These are phyloP conservation scores for Daubentonia madagascariensis DNA, from an alignment of 2,113 vertebrate species.

Conservation along the genomic window DNA sequence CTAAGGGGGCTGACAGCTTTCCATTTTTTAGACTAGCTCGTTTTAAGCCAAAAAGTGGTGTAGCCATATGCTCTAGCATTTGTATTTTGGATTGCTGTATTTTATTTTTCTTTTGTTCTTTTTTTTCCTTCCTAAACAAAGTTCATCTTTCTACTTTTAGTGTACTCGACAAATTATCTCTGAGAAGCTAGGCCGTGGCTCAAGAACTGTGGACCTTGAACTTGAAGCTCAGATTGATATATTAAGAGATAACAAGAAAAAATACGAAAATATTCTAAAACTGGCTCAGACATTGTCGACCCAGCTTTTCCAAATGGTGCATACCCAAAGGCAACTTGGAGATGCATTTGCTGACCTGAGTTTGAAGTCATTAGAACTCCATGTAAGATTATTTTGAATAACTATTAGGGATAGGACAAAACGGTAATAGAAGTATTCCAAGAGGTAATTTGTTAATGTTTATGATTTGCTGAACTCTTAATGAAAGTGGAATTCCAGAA, in stretches of 20 bases:
- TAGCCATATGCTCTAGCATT: not conserved
- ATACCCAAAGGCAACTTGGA: constrained; percentile 96
- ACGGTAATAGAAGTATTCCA: not conserved
- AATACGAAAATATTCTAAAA: constrained; percentile 94
- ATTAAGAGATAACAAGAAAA: constrained; percentile 96
- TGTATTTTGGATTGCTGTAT: not conserved
- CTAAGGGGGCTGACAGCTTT: constrained; percentile 64
- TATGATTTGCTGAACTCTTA: constrained; percentile 23
- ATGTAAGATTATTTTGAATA: constrained; percentile 87
- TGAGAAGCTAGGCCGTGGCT: constrained; percentile 97
- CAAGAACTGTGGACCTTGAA: constrained; percentile 97
- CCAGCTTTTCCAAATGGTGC: constrained; percentile 95
- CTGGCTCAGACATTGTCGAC: constrained; percentile 92
- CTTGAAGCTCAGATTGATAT: constrained; percentile 97
- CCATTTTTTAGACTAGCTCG: constrained; percentile 72
- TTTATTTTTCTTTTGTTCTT: not conserved
- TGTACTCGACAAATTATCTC: constrained; percentile 98
- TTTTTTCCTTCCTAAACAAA: constrained; percentile 48
- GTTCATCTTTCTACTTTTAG: constrained; percentile 79
- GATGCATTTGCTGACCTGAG: constrained; percentile 98
- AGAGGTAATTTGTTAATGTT: not conserved
- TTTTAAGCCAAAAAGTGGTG: constrained; percentile 72
- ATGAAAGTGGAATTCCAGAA: not conserved
- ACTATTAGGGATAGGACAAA: not conserved
- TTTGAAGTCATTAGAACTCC: constrained; percentile 96